phyloP scores from a whole-genome alignment of 2,113 vertebrate species.

The Tragelaphus buxtoni region DNA sequence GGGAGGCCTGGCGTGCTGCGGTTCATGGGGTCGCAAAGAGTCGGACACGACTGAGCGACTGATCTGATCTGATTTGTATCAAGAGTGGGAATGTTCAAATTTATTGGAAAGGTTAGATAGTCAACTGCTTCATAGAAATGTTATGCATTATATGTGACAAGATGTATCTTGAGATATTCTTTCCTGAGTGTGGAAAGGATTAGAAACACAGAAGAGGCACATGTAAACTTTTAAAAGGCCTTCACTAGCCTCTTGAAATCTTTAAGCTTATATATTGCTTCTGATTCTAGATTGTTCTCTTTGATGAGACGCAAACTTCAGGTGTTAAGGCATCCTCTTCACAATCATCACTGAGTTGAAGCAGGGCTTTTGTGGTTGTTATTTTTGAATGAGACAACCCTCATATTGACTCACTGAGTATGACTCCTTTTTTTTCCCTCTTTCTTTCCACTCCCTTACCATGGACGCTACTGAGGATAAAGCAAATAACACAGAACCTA shows the following conservation, averaged over 20 bases:
- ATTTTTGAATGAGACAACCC: neutral
- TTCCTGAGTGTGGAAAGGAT: neutral
- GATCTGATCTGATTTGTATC: no score
- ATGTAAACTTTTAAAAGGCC: neutral
- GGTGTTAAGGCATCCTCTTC: neutral
- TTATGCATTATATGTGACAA: neutral
- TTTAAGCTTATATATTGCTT: neutral
- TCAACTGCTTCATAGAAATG: neutral
- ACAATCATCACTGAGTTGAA: neutral
- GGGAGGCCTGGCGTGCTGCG: no score
- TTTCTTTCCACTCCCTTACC: slow-evolving; percentile 15
- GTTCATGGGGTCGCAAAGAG: no score
- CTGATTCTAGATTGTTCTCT: neutral
- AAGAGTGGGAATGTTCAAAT: neutral
- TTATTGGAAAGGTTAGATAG: neutral
- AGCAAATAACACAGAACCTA: slow-evolving; percentile 37
- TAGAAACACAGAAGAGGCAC: neutral
- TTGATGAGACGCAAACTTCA: neutral
- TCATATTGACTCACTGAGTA: neutral
- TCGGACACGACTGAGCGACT: no score
- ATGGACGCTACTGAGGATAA: neutral
- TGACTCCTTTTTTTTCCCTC: neutral
- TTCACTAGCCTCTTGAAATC: neutral
- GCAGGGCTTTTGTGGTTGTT: neutral
- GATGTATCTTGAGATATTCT: neutral